A percentile compares a stretch with the other conserved stretches of the same genome.
Evolutionary conservation across 92 coral and sea anemone species (phyloP).

Genomic region (Isaurus tuberculatus): DNA sequence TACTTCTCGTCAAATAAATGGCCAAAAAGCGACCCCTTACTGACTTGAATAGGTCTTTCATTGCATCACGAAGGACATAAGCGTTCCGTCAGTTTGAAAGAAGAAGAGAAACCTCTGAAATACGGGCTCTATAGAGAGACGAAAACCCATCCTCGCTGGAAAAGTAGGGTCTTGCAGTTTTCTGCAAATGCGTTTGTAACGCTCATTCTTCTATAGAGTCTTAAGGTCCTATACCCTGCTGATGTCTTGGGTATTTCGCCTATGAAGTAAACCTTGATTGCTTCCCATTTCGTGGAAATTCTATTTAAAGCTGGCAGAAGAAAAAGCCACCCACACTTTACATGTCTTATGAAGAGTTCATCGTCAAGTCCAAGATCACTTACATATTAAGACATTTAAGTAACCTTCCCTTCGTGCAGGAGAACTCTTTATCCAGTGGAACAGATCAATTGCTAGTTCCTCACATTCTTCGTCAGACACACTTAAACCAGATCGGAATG

Average conservation of each 20-base stretch:
- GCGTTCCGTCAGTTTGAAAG: constrained; percentile 55
- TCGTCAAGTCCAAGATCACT: constrained; percentile 41
- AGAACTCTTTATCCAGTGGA: constrained; percentile 45
- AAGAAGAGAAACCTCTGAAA: constrained; percentile 24
- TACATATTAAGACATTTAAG: constrained; percentile 25
- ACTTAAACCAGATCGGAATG: constrained; percentile 55
- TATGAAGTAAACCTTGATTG: constrained; percentile 26
- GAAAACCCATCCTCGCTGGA: constrained; percentile 25
- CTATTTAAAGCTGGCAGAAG: constrained; percentile 11
- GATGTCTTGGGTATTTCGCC: constrained; percentile 29
- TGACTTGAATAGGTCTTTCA: constrained; percentile 41
- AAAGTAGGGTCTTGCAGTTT: constrained; percentile 31
- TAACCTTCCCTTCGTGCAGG: constrained; percentile 42
- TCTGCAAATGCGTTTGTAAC: constrained; percentile 35
- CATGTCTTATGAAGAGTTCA: constrained; percentile 32
- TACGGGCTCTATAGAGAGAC: constrained; percentile 48
- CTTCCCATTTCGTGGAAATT: constrained; percentile 3
- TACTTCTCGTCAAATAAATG: constrained; percentile 14
- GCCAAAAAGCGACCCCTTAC: constrained; percentile 54
- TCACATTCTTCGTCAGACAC: constrained; percentile 54
- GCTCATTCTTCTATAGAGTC: constrained; percentile 41
- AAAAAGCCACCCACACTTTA: constrained; percentile 44
- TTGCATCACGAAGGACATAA: constrained; percentile 48
- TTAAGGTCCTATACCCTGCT: constrained; percentile 22
- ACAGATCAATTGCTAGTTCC: constrained; percentile 48